phyloP scores from a whole-genome alignment of 2,113 vertebrate species.

The Halichoerus grypus region DNA sequence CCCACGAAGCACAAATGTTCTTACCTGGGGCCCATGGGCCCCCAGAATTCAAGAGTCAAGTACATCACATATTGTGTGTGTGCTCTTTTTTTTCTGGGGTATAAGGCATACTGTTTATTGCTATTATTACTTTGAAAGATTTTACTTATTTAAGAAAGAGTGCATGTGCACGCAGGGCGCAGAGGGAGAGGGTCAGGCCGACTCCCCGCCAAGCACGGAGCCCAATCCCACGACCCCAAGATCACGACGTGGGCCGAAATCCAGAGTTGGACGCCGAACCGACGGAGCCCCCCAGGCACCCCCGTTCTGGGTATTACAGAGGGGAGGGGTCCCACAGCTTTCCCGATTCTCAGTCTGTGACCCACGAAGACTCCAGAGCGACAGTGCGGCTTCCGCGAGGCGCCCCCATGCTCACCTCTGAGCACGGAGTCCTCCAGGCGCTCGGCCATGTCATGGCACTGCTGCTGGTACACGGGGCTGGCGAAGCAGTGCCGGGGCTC shows the following conservation, averaged over 20 bases:
- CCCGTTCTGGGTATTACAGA: background rate
- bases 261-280: no score
- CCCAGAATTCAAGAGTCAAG: background rate
- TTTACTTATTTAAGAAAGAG: background rate
- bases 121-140: background rate
- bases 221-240: no score
- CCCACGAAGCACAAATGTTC: background rate
- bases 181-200: background rate
- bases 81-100: background rate
- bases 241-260: no score
- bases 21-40: background rate
- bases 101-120: background rate
- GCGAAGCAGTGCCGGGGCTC: slow-evolving; percentile 93
- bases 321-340: background rate
- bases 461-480: slow-evolving; percentile 91
- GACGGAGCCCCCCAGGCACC: no score
- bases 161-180: background rate
- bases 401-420: slow-evolving; percentile 88
- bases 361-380: no score
- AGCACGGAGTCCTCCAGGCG: slow-evolving; percentile 96
- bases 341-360: no score
- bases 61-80: background rate
- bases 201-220: background rate
- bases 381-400: background rate
- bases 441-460: slow-evolving; percentile 96